Base-by-base conservation (phyloP, 2,888 invertebrate species). In the Alentia gelatinosa region DNA sequence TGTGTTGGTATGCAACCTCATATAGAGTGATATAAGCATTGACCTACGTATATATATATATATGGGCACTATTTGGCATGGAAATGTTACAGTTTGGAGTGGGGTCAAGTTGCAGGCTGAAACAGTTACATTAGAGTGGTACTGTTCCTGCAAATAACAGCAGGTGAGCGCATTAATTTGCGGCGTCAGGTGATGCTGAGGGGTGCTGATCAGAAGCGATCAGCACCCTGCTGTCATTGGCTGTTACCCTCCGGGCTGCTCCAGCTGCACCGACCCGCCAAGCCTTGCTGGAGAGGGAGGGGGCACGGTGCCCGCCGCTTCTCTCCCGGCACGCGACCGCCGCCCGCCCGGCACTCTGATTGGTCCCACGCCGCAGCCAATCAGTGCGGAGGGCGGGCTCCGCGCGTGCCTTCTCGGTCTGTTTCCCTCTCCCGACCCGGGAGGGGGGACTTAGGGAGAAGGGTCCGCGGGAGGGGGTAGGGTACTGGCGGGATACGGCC, bases 161-260 rank as follows among this genome's bases (percentile, higher is more conserved):
- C 83, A 83, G 83, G 83, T 83, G 83, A 30, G 83, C 15, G 23
- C 40, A 35, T 83, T 83, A 40, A 83, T 83, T 35, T 83, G 39
- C 40, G 23, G n/a, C 39, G 40, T 83, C 83, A 83, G 83, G 39
- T 37, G 40, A 39, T 37, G n/a, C 1, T 37, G 4, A 39, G 83
- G 83, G 83, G 40, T 37, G 39, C 0, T 30, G 30, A 3, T 30
- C 5, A 1, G 1, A 3, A 1, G 1, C 30, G 39, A 1, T 30
- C 42, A 37, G 23, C 26, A 19, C 42, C 84, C 40, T 47, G 47
- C 86, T 35, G 15, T 39, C 23, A 42, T 47, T 47, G n/a, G 47
- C 47, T 47, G n/a, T 47, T 50, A 30, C 74, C 74, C 74, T 74
- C 74, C 74, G 7, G 30, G 74, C 30, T 33, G 30, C 74, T 26